Base-by-base conservation (phyloP, 2,113 vertebrate species). In the Malurus elegans region DNA sequence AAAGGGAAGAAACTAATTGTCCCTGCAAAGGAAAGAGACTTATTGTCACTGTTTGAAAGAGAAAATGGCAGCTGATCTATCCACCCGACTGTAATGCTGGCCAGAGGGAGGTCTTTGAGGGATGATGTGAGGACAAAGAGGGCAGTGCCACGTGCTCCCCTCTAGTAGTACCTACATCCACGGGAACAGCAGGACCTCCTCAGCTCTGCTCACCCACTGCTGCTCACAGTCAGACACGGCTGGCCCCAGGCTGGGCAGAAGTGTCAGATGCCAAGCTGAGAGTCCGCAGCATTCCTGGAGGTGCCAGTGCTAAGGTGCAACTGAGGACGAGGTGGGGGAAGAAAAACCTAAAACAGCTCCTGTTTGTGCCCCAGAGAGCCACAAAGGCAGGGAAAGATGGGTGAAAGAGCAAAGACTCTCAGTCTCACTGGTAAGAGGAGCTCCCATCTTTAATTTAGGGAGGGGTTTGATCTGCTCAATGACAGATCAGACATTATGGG, bases 1-100 rank as follows among this genome's bases (percentile, higher is more conserved):
- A 91, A 85, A 90, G 66, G 62, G 79, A 96, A 93, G 81, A 79
- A 94, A 81, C 73, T 94, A 96, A 91, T 94, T 80, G 86, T 80
- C 60, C 60, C 56, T 5, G 2, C 67, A 62, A 90, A 92, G 45
- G 58, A 76, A 90, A 78, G 40, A 81, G 82, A 90, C 79, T 94
- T 83, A 83, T 12, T 70, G 91, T 75, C 58, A 32, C 79, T 31
- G 47, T 65, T 64, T 62, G 56, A 94, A 61, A 72, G 48, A 66
- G 75, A 83, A 93, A 94, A 92, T 12, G 36, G 91, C 75, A 83
- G 79, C 75, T 84, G 88, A 95, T 88, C 88, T 71, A 82, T 70
- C 25, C 72, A 54, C 72, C 72, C 9, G 0, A 70, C 51, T 42
- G 64, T 21, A 64, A 78, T 54, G 64, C 62, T 10, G 15, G 44